Conservation (phyloP, 2,797 vertebrate genomes). For the Psittacula derbiana region DNA sequence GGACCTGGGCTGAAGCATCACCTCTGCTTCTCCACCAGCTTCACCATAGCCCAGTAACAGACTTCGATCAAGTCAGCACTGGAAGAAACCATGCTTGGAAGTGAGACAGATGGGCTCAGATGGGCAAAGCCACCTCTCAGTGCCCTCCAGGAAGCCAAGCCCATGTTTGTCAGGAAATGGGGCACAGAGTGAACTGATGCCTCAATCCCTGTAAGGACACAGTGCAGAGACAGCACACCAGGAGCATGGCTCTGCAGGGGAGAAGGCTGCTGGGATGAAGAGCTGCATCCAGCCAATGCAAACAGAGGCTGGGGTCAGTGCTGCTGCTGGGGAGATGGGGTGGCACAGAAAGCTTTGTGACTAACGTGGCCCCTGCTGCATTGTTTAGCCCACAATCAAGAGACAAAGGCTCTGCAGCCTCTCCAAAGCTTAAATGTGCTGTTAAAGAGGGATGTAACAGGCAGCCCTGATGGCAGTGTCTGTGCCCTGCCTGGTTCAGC, state of each 20-base stretch:
- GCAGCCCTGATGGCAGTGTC: background rate
- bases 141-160: background rate
- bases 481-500: background rate
- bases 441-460: background rate
- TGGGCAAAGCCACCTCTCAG: background rate
- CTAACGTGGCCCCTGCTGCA: background rate
- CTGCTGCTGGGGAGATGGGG: background rate
- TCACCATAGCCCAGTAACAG: background rate
- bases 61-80: background rate
- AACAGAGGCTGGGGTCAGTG: background rate
- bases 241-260: background rate
- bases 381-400: background rate
- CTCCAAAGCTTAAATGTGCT: background rate
- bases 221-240: rapidly evolving
- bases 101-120: background rate
- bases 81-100: background rate
- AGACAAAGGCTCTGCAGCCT: background rate
- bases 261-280: background rate
- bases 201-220: background rate
- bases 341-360: constrained; percentile 33
- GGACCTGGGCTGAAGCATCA: background rate
- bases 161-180: background rate
- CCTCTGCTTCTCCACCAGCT: rapidly evolving
- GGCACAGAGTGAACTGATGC: background rate
- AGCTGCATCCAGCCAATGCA: background rate